Conservation (phyloP, 2,113 vertebrate genomes). For the Sorex fumeus region DNA sequence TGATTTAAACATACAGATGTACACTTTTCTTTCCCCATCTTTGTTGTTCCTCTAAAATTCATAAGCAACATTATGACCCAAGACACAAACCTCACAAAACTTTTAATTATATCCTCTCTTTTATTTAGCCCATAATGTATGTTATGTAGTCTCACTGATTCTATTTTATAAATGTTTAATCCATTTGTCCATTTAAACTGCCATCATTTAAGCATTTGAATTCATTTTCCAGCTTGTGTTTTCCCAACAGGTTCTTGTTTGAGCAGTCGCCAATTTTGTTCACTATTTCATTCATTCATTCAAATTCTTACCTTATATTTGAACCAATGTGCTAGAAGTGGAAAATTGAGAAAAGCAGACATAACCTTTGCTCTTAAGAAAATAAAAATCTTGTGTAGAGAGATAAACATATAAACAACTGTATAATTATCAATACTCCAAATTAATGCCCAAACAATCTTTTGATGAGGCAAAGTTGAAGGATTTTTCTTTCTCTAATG, state of each 20-base stretch:
- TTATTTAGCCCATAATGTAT: slow-evolving; percentile 15
- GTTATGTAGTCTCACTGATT: not conserved
- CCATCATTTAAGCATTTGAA: not conserved
- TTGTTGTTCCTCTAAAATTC: slow-evolving; percentile 38
- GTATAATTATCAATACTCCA: slow-evolving; percentile 25
- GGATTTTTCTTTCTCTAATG: not conserved
- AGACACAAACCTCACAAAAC: slow-evolving; percentile 18
- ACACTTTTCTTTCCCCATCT: not conserved
- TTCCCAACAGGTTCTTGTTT: slow-evolving; percentile 37
- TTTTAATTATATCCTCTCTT: slow-evolving; percentile 39
- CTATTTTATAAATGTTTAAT: slow-evolving; percentile 29
- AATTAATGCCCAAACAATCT: slow-evolving; percentile 16
- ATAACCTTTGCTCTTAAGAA: not conserved
- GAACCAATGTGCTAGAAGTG: slow-evolving; percentile 13
- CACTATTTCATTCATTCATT: not conserved
- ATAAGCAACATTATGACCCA: not conserved
- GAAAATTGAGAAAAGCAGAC: slow-evolving; percentile 38
- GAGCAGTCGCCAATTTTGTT: not conserved
- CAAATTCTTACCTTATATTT: slow-evolving; percentile 21
- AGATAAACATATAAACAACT: slow-evolving; percentile 44
- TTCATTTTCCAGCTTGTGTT: slow-evolving; percentile 37
- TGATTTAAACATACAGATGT: slow-evolving; percentile 32
- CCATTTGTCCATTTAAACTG: not conserved
- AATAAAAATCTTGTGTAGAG: not conserved
- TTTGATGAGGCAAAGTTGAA: not conserved